Percentiles rank a stretch among this genome's conserved stretches.
These are phyloP conservation scores for Argyresthia goedartella DNA, from an alignment of 2,888 invertebrate genomes.

Conservation along the genomic window DNA sequence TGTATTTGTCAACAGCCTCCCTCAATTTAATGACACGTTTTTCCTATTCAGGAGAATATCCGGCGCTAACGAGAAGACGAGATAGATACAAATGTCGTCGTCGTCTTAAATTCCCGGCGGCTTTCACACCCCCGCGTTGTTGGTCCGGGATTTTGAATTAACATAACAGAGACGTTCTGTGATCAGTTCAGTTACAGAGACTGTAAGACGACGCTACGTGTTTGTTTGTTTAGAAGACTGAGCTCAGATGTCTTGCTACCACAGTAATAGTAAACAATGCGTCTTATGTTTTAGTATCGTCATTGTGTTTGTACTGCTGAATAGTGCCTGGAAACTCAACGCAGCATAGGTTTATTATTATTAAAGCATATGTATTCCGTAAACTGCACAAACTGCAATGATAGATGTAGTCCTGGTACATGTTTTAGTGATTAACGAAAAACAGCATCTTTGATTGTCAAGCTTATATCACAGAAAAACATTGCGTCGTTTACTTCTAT, in stretches of 20 bases:
- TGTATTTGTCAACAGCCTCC: too few species aligned
- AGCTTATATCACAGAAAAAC: too few species aligned
- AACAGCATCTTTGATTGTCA: too few species aligned
- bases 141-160: conserved; percentile 61
- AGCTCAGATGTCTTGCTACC: conserved; percentile 34
- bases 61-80: conserved; percentile 23
- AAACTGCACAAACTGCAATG: too few species aligned
- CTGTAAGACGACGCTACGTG: conserved; percentile 29
- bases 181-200: conserved; percentile 20
- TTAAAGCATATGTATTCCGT: background rate
- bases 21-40: too few species aligned
- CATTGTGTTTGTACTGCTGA: conserved; percentile 11
- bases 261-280: conserved; percentile 37
- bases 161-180: conserved; percentile 47
- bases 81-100: conserved; percentile 65
- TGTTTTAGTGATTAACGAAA: too few species aligned
- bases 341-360: background rate
- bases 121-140: conserved; percentile 48
- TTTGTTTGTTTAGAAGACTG: conserved; percentile 47
- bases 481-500: too few species aligned
- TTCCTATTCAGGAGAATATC: conserved; percentile 2
- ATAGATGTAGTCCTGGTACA: too few species aligned
- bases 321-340: background rate
- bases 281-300: conserved; percentile 22
- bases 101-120: conserved; percentile 35